These are phyloP conservation scores for Aphidius colemani DNA, from an alignment of 2,888 invertebrate species.

Conservation along the genomic window DNA sequence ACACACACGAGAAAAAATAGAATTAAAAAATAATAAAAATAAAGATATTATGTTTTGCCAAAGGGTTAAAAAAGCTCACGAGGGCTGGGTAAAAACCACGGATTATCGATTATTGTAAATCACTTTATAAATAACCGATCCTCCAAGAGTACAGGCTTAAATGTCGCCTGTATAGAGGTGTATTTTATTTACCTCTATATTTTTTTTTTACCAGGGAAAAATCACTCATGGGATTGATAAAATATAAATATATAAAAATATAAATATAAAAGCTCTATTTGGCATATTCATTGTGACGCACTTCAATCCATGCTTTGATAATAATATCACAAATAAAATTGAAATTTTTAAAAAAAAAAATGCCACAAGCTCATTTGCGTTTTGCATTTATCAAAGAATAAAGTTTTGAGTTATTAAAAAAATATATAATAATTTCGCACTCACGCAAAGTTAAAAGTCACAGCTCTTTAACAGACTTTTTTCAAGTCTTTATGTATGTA, in stretches of 20 bases:
- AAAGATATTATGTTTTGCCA: background rate
- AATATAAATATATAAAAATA: background rate
- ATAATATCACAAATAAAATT: background rate
- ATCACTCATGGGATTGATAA: background rate
- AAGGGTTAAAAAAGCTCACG: constrained; percentile 18
- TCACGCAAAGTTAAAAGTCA: background rate
- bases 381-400: background rate
- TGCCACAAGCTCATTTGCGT: background rate
- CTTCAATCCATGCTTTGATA: background rate
- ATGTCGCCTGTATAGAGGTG: constrained; percentile 36
- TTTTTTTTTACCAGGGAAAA: background rate
- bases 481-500: no score
- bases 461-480: no score
- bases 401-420: background rate
- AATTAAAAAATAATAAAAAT: background rate
- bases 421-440: background rate
- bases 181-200: background rate
- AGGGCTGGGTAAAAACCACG: constrained; percentile 40
- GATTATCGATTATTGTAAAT: constrained; percentile 58
- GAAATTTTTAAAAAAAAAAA: background rate
- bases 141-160: constrained; percentile 47
- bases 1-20: constrained; percentile 1
- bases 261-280: background rate
- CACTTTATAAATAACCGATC: constrained; percentile 58
- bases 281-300: background rate